Percentiles rank a stretch among this genome's conserved stretches.
phyloP scores from a whole-genome alignment of 2,888 invertebrate species.

The Cosmopolites sordidus region DNA sequence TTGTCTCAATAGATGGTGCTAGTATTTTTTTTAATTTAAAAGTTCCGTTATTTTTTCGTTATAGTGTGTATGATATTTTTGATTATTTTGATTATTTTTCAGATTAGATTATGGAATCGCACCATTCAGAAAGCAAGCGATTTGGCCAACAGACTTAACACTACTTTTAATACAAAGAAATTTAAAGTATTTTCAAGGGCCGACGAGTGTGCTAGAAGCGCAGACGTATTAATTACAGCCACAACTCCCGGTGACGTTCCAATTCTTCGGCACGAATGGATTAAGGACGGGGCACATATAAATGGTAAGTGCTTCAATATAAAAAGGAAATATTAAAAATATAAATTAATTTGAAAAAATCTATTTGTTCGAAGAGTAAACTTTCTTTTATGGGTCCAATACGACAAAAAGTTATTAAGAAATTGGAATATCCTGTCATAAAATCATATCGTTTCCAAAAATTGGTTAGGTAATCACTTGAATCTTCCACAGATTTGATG shows the following conservation, averaged over 20 bases:
- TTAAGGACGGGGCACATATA: conserved; percentile 56
- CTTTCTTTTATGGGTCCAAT: no score
- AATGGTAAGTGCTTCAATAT: conserved; percentile 55
- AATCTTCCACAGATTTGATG: no score
- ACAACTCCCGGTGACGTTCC: conserved; percentile 52
- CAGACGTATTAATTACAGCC: conserved; percentile 61
- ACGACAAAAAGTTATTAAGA: no score
- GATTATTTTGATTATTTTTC: conserved; percentile 15
- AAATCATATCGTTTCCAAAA: no score
- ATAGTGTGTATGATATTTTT: neutral
- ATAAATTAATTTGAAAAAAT: no score
- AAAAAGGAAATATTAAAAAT: no score
- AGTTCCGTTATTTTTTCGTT: no score
- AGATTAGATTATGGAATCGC: conserved; percentile 57
- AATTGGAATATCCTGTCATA: no score
- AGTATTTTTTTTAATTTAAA: no score
- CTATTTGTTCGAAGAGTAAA: no score
- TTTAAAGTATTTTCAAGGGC: conserved; percentile 37
- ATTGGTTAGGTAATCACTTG: no score
- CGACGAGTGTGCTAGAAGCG: conserved; percentile 52
- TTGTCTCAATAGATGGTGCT: no score
- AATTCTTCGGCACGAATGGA: conserved; percentile 51
- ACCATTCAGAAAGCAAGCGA: conserved; percentile 41
- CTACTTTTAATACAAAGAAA: conserved; percentile 19
- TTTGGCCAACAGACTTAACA: conserved; percentile 43